A percentile compares a stretch with the other conserved stretches of the same genome.
Evolutionary conservation across 2,113 vertebrate species (phyloP).

Genomic region (Choloepus hoffmanni): DNA sequence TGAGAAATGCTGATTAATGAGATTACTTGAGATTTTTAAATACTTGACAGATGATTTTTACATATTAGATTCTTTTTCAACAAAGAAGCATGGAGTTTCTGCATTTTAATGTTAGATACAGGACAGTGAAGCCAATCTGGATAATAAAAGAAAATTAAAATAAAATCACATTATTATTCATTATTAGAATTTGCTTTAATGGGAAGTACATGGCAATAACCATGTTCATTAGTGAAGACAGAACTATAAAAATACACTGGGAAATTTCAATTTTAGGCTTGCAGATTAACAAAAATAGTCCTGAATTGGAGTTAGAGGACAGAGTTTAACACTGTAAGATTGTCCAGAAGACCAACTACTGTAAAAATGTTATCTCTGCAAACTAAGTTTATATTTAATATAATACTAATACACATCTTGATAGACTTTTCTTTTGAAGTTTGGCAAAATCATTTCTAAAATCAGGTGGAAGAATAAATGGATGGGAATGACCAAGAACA

Average conservation of each 20-base stretch:
- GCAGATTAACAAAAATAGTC: conserved; percentile 25
- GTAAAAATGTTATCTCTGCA: neutral
- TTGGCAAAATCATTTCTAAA: conserved; percentile 38
- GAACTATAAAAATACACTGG: neutral
- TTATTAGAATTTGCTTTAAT: neutral
- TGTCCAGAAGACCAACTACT: neutral
- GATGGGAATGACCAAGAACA: neutral
- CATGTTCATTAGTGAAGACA: neutral
- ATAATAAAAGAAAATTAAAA: neutral
- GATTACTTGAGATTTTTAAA: neutral
- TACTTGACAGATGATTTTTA: conserved; percentile 1
- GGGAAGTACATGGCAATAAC: neutral
- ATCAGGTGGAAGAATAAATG: neutral
- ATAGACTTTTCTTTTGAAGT: conserved; percentile 10
- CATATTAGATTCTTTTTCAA: neutral
- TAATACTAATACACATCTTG: conserved; percentile 30
- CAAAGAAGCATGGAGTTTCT: neutral
- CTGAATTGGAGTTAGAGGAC: neutral
- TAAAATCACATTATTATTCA: neutral
- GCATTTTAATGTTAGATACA: neutral
- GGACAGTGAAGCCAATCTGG: neutral
- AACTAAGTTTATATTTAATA: conserved; percentile 35
- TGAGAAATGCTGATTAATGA: neutral
- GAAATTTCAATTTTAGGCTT: conserved; percentile 8
- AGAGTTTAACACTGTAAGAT: neutral